phyloP scores from a whole-genome alignment of 2,888 invertebrate genomes.

The Toxonevra muliebris region DNA sequence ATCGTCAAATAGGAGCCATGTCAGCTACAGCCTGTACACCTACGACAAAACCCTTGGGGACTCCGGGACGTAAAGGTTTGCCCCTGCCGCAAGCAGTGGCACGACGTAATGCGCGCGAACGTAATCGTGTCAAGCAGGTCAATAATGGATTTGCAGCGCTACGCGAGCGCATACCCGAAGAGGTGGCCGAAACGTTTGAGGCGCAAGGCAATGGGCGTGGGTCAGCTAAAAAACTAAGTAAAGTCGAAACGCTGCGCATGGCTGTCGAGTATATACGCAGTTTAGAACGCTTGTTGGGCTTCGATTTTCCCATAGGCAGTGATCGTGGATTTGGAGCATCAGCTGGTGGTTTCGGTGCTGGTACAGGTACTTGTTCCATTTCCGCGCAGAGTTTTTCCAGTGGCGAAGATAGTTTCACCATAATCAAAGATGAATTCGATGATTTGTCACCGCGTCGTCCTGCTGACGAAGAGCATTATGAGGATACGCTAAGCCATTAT shows the following conservation, averaged over 20 bases:
- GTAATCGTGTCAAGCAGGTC: constrained; percentile 92
- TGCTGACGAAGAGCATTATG: constrained; percentile 49
- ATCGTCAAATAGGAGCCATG: constrained; percentile 8
- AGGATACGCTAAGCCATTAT: constrained; percentile 57
- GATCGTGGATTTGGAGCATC: constrained; percentile 23
- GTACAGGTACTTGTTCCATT: no score
- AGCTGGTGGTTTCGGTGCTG: constrained; percentile 40
- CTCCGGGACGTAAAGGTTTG: constrained; percentile 62
- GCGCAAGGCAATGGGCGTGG: constrained; percentile 70
- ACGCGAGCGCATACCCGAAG: constrained; percentile 85
- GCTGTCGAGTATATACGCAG: constrained; percentile 90
- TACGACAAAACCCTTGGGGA: constrained; percentile 42
- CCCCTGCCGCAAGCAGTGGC: constrained; percentile 85
- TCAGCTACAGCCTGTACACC: constrained; percentile 7
- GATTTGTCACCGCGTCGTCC: constrained; percentile 48
- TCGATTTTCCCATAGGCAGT: constrained; percentile 65
- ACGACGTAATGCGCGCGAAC: constrained; percentile 88
- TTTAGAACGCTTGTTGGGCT: constrained; percentile 78
- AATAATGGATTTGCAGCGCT: constrained; percentile 91
- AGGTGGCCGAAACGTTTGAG: constrained; percentile 77
- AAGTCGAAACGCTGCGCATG: constrained; percentile 89
- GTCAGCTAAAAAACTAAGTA: constrained; percentile 80
- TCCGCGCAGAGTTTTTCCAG: constrained; percentile 40
- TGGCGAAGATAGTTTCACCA: constrained; percentile 59
- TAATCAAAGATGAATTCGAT: constrained; percentile 60